Base-by-base conservation (phyloP, 1,140 invertebrate species). In the Phortica variegata region DNA sequence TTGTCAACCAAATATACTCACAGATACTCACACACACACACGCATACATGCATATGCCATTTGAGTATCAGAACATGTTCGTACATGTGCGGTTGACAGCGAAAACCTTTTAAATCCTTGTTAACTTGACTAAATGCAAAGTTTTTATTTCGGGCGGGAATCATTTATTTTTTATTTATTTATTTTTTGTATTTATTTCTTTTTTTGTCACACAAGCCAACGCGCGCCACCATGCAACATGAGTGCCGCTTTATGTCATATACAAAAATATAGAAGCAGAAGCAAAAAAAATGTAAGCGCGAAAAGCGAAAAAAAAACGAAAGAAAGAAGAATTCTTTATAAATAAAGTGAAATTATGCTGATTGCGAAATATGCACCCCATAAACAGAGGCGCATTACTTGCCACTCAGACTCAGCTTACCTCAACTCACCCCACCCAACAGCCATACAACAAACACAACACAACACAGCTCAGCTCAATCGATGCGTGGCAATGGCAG, bases 51-150 rank as follows among this genome's bases (percentile, higher is more conserved):
- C 52, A 49, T 46, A 26, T 26, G 46, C 52, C 52, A 50, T 48
- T 54, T 45, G 54, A 18, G 10, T 13, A 15, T 17, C 16, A 29
- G 40, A 21, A 29, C 32, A 43, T 43, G 40, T 54, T 43, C 49
- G 21, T 60, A 34, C 6, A 48, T 52, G 54, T 60, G 61, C 41
- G 60, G 52, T 60, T 70, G 65, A 70, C 65, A 70, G 66, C 41
- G 51, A 70, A 70, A 70, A 65, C 66, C 66, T 70, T 70, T 70
- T 70, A 70, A 70, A 70, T 70, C 66, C 65, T 60, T 70, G 65
- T 70, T 70, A 70, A 70, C 56, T 70, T 70, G 52, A 54, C 60
- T 60, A 70, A 70, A 70, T 58, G 56, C 57, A 54, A 61, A 60
- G 59, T 61, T 69, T 65, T 54, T n/a, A n/a, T n/a, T n/a, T n/a